These are phyloP conservation scores for Phyllotis vaccarum DNA, from an alignment of 2,797 vertebrate species.

Conservation along the genomic window DNA sequence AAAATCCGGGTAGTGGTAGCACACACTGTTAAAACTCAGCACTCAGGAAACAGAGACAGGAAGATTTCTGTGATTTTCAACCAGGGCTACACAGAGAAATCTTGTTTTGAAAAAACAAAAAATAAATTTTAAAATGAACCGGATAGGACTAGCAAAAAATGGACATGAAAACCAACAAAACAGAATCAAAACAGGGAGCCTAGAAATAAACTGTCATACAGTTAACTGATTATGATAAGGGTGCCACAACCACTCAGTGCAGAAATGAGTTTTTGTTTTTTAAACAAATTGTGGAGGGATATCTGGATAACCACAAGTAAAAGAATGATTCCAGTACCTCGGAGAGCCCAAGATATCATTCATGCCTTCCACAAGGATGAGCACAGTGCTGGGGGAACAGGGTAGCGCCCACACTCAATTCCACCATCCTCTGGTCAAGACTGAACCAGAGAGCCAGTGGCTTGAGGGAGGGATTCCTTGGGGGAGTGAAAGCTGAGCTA, in stretches of 20 bases:
- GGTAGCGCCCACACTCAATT: neutral
- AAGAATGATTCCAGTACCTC: neutral
- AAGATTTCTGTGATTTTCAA: too few relatives aligned
- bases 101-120: neutral
- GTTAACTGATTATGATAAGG: neutral
- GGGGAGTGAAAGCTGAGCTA: constrained; percentile 16
- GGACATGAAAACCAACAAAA: neutral
- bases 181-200: neutral
- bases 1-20: neutral
- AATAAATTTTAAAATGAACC: neutral
- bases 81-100: too few relatives aligned
- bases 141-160: neutral
- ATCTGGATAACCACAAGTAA: neutral
- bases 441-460: neutral
- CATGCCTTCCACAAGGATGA: neutral
- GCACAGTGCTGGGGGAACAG: neutral
- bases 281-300: neutral
- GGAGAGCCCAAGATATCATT: neutral
- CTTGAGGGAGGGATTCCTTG: neutral
- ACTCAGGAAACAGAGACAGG: neutral
- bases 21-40: neutral
- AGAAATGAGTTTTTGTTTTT: neutral
- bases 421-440: neutral
- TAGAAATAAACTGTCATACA: neutral
- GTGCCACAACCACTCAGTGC: neutral